Evolutionary conservation across 1,140 invertebrate genomes (phyloP).

Genomic region (Eurytemora carolleeae): DNA sequence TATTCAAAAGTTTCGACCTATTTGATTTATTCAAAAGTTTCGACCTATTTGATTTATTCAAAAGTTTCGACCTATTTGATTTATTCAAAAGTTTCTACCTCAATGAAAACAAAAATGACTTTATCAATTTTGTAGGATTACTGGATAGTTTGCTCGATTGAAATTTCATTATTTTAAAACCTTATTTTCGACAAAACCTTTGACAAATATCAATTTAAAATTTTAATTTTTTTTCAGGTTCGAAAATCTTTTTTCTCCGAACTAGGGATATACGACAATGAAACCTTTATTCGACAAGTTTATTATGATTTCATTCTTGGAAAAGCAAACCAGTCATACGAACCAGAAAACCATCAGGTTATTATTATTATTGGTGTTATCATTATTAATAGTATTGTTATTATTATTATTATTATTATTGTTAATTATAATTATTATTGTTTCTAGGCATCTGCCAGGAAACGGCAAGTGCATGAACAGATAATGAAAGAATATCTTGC

Average conservation of each 20-base stretch:
- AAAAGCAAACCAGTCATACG: constrained; percentile 3
- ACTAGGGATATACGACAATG: constrained; percentile 14
- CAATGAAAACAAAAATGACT: too few relatives aligned
- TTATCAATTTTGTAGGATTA: too few relatives aligned
- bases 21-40: too few relatives aligned
- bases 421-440: background rate
- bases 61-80: too few relatives aligned
- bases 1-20: too few relatives aligned
- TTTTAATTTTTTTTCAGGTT: background rate
- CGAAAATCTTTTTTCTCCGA: constrained; percentile 13
- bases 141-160: too few relatives aligned
- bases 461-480: background rate
- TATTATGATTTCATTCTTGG: constrained; percentile 14
- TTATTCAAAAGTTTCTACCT: too few relatives aligned
- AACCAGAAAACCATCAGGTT: background rate
- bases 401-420: background rate
- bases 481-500: background rate
- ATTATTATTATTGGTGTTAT: background rate
- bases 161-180: too few relatives aligned
- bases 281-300: constrained; percentile 15
- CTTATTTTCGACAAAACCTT: too few relatives aligned
- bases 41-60: too few relatives aligned
- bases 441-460: background rate
- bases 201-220: too few relatives aligned
- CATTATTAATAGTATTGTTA: background rate